Conservation (phyloP, 2,797 vertebrate genomes). For the Okamejei kenojei region DNA sequence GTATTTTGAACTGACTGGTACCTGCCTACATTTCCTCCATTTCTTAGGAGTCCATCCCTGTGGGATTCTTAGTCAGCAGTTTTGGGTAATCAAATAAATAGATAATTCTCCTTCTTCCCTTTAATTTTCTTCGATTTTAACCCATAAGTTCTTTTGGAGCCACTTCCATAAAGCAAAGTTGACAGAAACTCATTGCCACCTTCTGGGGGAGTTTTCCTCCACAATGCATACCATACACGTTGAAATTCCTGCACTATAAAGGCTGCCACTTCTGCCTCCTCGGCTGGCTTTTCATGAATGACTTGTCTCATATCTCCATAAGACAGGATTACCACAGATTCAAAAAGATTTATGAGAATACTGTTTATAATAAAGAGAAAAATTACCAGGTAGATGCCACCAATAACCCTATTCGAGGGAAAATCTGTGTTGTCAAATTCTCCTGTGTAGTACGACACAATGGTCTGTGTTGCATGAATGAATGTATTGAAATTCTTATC, state of each 20-base stretch:
- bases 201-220: not conserved
- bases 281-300: slow-evolving; percentile 48
- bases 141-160: slow-evolving; percentile 41
- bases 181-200: slow-evolving; percentile 37
- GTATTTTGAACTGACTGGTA: no score
- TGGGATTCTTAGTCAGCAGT: not conserved
- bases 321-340: slow-evolving; percentile 49
- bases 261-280: slow-evolving; percentile 46
- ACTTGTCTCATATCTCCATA: slow-evolving; percentile 48
- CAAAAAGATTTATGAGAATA: slow-evolving; percentile 51
- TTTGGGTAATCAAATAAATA: slow-evolving; percentile 43
- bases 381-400: slow-evolving; percentile 48
- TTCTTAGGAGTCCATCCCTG: not conserved
- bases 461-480: slow-evolving; percentile 47
- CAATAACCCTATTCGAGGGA: slow-evolving; percentile 43
- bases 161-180: slow-evolving; percentile 44
- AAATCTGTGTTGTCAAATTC: slow-evolving; percentile 48
- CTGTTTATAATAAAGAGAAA: slow-evolving; percentile 54
- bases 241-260: slow-evolving; percentile 44
- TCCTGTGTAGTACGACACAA: slow-evolving; percentile 50
- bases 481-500: slow-evolving; percentile 51
- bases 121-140: slow-evolving; percentile 51
- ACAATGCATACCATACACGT: slow-evolving; percentile 31
- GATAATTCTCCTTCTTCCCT: slow-evolving; percentile 47
- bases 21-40: not conserved